These are phyloP conservation scores for Avahi laniger DNA, from an alignment of 2,797 vertebrate species.

Conservation along the genomic window DNA sequence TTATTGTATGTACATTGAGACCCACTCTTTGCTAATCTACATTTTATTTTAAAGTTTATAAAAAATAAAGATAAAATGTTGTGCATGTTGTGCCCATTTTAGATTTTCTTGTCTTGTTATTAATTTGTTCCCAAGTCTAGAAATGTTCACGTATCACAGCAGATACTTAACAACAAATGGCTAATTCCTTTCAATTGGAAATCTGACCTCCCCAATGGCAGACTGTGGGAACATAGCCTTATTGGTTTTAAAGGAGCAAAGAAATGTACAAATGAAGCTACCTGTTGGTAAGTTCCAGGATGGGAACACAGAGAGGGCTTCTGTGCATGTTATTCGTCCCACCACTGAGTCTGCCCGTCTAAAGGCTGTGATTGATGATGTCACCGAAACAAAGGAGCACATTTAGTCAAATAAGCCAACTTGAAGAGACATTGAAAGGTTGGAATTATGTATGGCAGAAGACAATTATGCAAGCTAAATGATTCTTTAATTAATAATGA, in stretches of 20 bases:
- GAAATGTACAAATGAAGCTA: slow-evolving; percentile 79
- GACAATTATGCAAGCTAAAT: slow-evolving; percentile 83
- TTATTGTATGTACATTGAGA: not conserved
- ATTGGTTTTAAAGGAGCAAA: slow-evolving; percentile 73
- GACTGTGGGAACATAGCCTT: slow-evolving; percentile 8
- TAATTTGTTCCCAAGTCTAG: slow-evolving; percentile 58
- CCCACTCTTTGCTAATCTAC: not conserved
- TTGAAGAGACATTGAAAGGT: slow-evolving; percentile 82
- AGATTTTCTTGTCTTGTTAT: slow-evolving; percentile 58
- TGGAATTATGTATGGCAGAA: slow-evolving; percentile 83
- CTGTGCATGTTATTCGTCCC: slow-evolving; percentile 32
- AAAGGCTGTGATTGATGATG: slow-evolving; percentile 73
- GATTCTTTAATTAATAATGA: slow-evolving; percentile 85
- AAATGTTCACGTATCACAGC: slow-evolving; percentile 25
- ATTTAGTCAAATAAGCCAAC: slow-evolving; percentile 82
- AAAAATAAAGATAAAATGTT: slow-evolving; percentile 68
- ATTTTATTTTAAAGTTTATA: slow-evolving; percentile 51
- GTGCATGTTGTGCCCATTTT: slow-evolving; percentile 65
- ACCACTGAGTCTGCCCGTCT: slow-evolving; percentile 65
- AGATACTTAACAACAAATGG: slow-evolving; percentile 35
- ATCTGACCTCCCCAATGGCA: not conserved
- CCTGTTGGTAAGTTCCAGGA: slow-evolving; percentile 79
- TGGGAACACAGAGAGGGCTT: slow-evolving; percentile 63
- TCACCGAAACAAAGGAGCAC: slow-evolving; percentile 76
- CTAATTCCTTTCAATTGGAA: slow-evolving; percentile 40